Evolutionary conservation across 2,888 invertebrate genomes (phyloP), one percentile per base, ranked within the genome.

Genomic region (Erpobdella octoculata): DNA sequence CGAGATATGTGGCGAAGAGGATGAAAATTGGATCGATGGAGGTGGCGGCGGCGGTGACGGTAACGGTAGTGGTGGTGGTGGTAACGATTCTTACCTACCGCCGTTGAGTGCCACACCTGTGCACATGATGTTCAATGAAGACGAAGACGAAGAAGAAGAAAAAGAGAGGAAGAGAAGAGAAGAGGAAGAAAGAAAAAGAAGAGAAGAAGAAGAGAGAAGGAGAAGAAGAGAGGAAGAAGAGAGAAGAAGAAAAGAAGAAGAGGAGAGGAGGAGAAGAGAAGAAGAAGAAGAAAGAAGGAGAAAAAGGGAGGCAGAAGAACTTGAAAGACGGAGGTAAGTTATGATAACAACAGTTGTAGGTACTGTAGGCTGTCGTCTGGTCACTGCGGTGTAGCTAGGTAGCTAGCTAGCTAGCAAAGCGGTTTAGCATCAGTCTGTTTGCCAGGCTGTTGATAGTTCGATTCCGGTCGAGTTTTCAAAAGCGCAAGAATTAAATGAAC

Each of bases 241-340:
- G 5, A 9, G 68, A 68, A n/a, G 36, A 62, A 36, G 48, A 53
- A 48, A 41, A 48, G 21, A 53, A n/a, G 64, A 31, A 35, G 65
- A 53, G 33, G 37, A 18, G 48, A 71, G 46, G 21, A 21, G 68
- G 28, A n/a, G 46, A 46, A 21, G 41, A 67, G 41, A 67, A 46
- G 12, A 46, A 41, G 67, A 41, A 41, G 38, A 28, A n/a, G 31
- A 18, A 46, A 53, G 46, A 8, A 6, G 65, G 25, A 28, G 41
- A 31, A 46, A 62, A 48, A 36, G 71, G 9, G 65, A 25, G 25
- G 41, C n/a, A 46, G 64, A 48, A 36, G 71, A 31, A 48, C 38
- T 38, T 37, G 41, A 62, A 38, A 65, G 65, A 71, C 21, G 48
- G 31, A 53, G 25, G 53, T 53, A 35, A 21, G 65, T 28, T 15